phyloP scores from a whole-genome alignment of 2,888 invertebrate genomes.

The Dolomedes plantarius region DNA sequence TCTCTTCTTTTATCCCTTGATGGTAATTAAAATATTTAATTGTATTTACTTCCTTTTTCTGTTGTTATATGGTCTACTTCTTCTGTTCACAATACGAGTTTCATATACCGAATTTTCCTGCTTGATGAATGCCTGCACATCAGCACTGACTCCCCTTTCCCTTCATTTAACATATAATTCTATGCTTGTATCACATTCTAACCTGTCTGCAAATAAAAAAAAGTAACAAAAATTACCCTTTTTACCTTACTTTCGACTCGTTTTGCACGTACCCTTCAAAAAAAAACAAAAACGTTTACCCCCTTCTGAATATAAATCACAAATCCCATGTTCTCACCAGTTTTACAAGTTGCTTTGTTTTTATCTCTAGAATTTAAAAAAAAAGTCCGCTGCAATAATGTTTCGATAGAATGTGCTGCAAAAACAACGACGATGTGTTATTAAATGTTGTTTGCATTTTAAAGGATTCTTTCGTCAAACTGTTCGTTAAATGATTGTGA shows the following conservation, averaged over 20 bases:
- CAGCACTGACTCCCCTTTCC: background rate
- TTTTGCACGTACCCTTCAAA: background rate
- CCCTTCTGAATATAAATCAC: background rate
- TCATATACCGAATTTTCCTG: no score
- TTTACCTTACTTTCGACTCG: no score
- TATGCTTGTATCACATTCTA: no score
- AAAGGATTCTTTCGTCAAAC: slow-evolving; percentile 45
- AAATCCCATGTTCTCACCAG: background rate
- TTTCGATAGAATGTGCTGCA: slow-evolving; percentile 46
- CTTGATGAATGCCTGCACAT: background rate
- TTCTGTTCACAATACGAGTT: no score
- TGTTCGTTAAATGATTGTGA: slow-evolving; percentile 34
- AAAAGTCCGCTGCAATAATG: slow-evolving; percentile 49
- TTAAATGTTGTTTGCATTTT: slow-evolving; percentile 58
- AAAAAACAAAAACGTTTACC: background rate
- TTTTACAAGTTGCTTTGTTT: background rate
- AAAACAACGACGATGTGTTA: slow-evolving; percentile 62
- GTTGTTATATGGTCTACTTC: no score
- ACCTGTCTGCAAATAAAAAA: no score
- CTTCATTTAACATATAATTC: no score
- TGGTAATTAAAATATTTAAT: no score
- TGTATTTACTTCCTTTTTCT: no score
- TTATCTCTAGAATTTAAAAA: background rate
- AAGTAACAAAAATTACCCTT: no score
- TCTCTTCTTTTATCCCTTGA: no score